Evolutionary conservation across 2,888 invertebrate genomes (phyloP).

Genomic region (Ethmia dodecea): DNA sequence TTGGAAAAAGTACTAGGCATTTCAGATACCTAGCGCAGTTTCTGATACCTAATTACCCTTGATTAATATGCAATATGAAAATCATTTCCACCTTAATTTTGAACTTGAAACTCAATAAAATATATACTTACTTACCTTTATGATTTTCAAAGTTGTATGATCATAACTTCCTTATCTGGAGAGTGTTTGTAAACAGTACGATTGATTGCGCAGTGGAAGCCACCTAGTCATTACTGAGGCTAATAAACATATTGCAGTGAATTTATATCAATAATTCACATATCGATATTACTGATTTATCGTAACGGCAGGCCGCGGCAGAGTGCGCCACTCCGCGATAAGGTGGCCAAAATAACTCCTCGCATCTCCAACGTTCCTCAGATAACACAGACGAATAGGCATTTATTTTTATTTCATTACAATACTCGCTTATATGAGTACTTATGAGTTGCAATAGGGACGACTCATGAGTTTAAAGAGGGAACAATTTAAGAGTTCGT

Average conservation of each 20-base stretch:
- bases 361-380: conserved; percentile 49
- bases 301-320: conserved; percentile 47
- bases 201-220: too few species aligned
- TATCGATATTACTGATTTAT: conserved; percentile 63
- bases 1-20: too few species aligned
- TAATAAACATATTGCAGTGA: conserved; percentile 30
- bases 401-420: conserved; percentile 43
- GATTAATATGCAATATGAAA: too few species aligned
- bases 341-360: conserved; percentile 69
- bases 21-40: too few species aligned
- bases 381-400: conserved; percentile 38
- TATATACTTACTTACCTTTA: too few species aligned
- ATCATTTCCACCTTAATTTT: too few species aligned
- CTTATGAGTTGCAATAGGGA: conserved; percentile 11
- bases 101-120: too few species aligned
- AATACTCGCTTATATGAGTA: conserved; percentile 28
- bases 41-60: too few species aligned
- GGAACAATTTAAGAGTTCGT: background rate
- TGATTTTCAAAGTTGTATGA: too few species aligned
- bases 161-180: too few species aligned
- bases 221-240: conserved; percentile 31
- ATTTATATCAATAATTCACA: conserved; percentile 50
- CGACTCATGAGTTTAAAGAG: conserved; percentile 9
- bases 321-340: conserved; percentile 55
- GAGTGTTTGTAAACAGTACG: too few species aligned